A percentile compares a stretch with the other conserved stretches of the same genome.
These are phyloP conservation scores for Isotomurus palustris DNA, from an alignment of 2,888 invertebrate genomes.

Conservation along the genomic window DNA sequence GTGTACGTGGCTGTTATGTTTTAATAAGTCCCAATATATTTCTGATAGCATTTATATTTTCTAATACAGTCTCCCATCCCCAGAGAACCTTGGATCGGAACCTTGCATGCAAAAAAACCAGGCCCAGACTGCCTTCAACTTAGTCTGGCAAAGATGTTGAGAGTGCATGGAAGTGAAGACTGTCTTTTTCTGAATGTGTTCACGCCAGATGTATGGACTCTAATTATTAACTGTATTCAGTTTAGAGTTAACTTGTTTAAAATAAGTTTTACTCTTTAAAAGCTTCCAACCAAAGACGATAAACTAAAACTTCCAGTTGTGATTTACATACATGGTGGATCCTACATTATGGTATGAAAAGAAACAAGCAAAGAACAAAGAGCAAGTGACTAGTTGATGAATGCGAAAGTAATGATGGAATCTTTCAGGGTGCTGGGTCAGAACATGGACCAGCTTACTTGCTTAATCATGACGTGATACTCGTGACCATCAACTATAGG, in stretches of 20 bases:
- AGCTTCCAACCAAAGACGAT: slow-evolving; percentile 14
- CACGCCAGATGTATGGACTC: slow-evolving; percentile 21
- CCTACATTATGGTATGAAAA: slow-evolving; percentile 15
- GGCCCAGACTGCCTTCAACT: slow-evolving; percentile 36
- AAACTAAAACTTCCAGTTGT: slow-evolving; percentile 10
- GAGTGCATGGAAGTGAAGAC: slow-evolving; percentile 30
- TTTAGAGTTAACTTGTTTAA: background rate
- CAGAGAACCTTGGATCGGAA: slow-evolving; percentile 26
- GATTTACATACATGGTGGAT: slow-evolving; percentile 21
- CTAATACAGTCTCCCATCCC: slow-evolving; percentile 30
- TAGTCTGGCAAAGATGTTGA: slow-evolving; percentile 17
- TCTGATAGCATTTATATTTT: too few species aligned
- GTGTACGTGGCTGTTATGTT: too few species aligned
- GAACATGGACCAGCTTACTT: slow-evolving; percentile 29
- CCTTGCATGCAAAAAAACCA: slow-evolving; percentile 23
- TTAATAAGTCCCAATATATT: background rate
- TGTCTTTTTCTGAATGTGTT: slow-evolving; percentile 35
- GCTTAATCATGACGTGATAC: slow-evolving; percentile 20
- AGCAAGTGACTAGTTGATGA: too few species aligned
- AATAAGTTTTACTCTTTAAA: background rate
- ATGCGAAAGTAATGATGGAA: background rate
- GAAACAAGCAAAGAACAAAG: too few species aligned
- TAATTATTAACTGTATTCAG: background rate
- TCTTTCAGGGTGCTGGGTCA: slow-evolving; percentile 11
- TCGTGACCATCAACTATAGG: slow-evolving; percentile 30